phyloP scores from a whole-genome alignment of 2,797 vertebrate species.

The Lemur catta region DNA sequence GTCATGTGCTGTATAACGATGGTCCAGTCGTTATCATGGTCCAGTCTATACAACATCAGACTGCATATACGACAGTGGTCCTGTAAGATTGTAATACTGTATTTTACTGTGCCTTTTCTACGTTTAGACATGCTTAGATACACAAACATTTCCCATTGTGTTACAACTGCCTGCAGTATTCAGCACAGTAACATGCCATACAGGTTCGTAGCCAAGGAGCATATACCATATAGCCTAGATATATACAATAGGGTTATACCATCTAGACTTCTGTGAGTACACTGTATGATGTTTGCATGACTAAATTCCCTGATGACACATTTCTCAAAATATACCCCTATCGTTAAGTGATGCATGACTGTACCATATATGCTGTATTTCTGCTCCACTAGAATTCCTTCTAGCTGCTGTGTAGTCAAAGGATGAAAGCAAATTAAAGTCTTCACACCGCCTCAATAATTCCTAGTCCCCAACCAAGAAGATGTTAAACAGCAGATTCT shows the following conservation, averaged over 20 bases:
- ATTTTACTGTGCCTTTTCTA: background rate
- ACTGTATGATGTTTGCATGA: background rate
- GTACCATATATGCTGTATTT: background rate
- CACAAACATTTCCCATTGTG: background rate
- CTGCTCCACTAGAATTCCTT: background rate
- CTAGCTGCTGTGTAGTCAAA: background rate
- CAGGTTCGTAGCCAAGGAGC: background rate
- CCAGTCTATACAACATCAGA: background rate
- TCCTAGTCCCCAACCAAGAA: background rate
- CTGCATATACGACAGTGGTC: background rate
- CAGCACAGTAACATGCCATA: background rate
- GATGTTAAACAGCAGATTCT: conserved; percentile 9
- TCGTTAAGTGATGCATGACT: background rate
- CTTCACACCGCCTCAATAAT: background rate
- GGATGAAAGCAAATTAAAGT: background rate
- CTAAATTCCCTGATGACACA: background rate
- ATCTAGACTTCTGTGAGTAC: background rate
- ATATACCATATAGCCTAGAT: background rate
- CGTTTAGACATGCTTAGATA: background rate
- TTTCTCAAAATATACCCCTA: background rate
- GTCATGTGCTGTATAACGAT: background rate
- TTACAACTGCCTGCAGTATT: background rate
- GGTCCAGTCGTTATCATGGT: background rate
- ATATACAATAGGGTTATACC: background rate
- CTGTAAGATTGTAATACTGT: background rate